Percentiles rank a stretch among this genome's conserved stretches.
Conservation (phyloP, 2,888 invertebrate species). For the Trichacis sp. region DNA sequence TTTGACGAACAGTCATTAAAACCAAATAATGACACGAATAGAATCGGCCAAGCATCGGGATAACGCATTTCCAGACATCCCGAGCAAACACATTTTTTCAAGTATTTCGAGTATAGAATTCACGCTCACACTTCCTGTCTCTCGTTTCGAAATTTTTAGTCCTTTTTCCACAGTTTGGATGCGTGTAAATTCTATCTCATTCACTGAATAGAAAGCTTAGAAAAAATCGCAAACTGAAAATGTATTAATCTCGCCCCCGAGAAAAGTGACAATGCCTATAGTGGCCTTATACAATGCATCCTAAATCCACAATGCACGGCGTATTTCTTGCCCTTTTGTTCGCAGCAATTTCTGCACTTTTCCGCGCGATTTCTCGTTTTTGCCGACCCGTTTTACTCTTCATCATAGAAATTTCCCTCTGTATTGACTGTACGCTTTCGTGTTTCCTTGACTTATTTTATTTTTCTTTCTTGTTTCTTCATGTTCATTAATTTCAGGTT, state of each 20-base stretch:
- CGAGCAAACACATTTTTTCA: constrained; percentile 36
- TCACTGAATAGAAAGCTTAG: constrained; percentile 22
- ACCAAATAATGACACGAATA: too few species aligned
- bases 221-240: constrained; percentile 62
- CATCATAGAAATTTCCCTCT: too few species aligned
- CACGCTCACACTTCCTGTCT: constrained; percentile 25
- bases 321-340: constrained; percentile 34
- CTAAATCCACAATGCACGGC: constrained; percentile 61
- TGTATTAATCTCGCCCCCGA: constrained; percentile 64
- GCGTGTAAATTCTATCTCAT: constrained; percentile 20
- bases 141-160: constrained; percentile 21
- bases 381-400: constrained; percentile 12
- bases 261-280: constrained; percentile 63
- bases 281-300: constrained; percentile 58
- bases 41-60: neutral
- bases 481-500: too few species aligned
- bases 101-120: constrained; percentile 20
- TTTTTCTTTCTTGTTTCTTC: too few species aligned
- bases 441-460: too few species aligned
- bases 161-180: constrained; percentile 17
- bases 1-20: too few species aligned
- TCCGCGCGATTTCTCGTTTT: constrained; percentile 37
- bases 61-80: constrained; percentile 3
- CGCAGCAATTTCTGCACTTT: constrained; percentile 22
- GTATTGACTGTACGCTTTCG: too few species aligned